Percentiles rank a stretch among this genome's conserved stretches.
Evolutionary conservation across 2,797 vertebrate genomes (phyloP).

Genomic region (Sebastes ruberrimus): DNA sequence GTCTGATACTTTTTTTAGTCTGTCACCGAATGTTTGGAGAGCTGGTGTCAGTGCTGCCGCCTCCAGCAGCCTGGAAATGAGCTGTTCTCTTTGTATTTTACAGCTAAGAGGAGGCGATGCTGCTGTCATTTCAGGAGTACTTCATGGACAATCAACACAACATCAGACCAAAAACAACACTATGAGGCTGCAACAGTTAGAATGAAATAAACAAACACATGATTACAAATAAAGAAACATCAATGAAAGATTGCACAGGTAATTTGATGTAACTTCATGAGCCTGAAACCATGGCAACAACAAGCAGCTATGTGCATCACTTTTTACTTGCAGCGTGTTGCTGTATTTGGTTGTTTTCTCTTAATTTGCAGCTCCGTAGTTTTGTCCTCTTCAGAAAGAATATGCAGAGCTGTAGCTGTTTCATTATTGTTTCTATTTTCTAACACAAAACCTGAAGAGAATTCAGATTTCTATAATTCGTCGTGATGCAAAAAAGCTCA

Average conservation of each 20-base stretch:
- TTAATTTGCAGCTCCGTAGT: background rate
- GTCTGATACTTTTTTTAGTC: background rate
- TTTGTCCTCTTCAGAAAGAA: background rate
- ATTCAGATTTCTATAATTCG: background rate
- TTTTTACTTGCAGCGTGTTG: background rate
- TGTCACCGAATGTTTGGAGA: background rate
- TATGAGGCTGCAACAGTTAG: background rate
- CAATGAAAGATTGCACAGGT: background rate
- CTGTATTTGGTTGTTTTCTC: background rate
- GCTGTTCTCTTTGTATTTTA: background rate
- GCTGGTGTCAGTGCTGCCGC: background rate
- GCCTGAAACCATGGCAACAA: background rate
- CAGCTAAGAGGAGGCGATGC: background rate
- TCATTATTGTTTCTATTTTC: background rate
- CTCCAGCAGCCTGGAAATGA: slow-evolving; percentile 11
- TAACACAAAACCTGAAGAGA: background rate
- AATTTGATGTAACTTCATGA: background rate
- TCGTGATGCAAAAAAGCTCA: background rate
- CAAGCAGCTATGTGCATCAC: background rate
- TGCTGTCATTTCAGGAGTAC: background rate
- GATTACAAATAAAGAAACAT: background rate
- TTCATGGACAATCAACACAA: background rate
- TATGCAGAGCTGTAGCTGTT: background rate
- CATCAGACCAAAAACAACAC: background rate
- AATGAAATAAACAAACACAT: background rate